A percentile compares a stretch with the other conserved stretches of the same genome.
These are phyloP conservation scores for Drosophila macrospina DNA, from an alignment of 2,888 invertebrate genomes.

Conservation along the genomic window DNA sequence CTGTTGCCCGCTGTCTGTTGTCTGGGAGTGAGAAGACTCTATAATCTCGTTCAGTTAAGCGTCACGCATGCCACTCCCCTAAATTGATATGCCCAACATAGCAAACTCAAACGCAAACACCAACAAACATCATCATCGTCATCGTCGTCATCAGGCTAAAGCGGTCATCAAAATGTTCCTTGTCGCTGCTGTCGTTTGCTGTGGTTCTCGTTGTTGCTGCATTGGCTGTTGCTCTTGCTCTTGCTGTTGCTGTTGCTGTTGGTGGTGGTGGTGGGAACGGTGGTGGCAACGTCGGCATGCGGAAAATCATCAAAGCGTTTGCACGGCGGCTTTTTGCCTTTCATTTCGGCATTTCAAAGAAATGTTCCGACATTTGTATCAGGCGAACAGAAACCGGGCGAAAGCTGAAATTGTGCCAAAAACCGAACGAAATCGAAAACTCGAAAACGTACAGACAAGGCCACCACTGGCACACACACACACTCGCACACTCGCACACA, in stretches of 20 bases:
- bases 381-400: constrained; percentile 72
- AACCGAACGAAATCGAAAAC: constrained; percentile 74
- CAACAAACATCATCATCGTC: constrained; percentile 64
- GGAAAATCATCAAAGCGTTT: constrained; percentile 79
- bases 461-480: constrained; percentile 29
- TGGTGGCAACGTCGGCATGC: constrained; percentile 64
- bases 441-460: constrained; percentile 50
- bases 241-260: constrained; percentile 26
- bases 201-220: constrained; percentile 20
- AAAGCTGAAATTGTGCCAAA: constrained; percentile 72
- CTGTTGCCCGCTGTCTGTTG: constrained; percentile 13
- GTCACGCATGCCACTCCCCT: constrained; percentile 79
- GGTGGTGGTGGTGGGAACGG: constrained; percentile 33
- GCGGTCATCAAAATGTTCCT: constrained; percentile 72
- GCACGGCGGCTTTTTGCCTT: constrained; percentile 76
- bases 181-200: constrained; percentile 42
- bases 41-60: constrained; percentile 77
- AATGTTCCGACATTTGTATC: constrained; percentile 80
- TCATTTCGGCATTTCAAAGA: constrained; percentile 79
- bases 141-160: constrained; percentile 29
- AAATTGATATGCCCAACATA: constrained; percentile 77
- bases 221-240: constrained; percentile 25
- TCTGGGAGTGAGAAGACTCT: constrained; percentile 62
- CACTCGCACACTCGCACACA: constrained; percentile 19
- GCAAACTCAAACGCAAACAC: constrained; percentile 70